These are phyloP conservation scores for Amiota communis DNA, from an alignment of 2,888 invertebrate species.

Conservation along the genomic window DNA sequence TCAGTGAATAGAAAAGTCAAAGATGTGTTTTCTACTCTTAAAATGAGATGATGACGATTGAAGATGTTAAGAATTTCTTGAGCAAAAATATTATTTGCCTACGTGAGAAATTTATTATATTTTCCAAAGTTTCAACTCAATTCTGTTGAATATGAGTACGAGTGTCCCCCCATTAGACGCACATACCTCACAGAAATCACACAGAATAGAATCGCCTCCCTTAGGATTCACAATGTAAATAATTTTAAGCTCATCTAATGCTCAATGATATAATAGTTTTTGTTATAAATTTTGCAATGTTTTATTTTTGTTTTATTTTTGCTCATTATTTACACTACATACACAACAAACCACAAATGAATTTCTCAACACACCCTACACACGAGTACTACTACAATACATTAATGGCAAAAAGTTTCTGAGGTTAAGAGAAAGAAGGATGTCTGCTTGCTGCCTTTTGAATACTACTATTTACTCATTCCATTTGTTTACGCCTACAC, in stretches of 20 bases:
- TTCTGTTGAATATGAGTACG: background rate
- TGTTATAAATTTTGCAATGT: constrained; percentile 14
- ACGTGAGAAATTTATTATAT: constrained; percentile 25
- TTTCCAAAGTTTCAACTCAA: constrained; percentile 2
- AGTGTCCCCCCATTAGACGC: background rate
- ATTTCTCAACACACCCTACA: background rate
- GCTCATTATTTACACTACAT: constrained; percentile 5
- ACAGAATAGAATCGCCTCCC: background rate
- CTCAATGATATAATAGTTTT: constrained; percentile 23
- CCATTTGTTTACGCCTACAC: no score
- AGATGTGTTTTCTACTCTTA: no score
- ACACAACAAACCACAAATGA: background rate
- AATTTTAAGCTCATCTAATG: constrained; percentile 27
- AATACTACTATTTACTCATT: no score
- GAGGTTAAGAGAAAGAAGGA: no score
- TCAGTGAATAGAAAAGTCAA: no score
- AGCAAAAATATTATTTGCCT: constrained; percentile 19
- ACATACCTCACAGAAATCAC: background rate
- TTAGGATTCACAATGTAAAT: constrained; percentile 9
- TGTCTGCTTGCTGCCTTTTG: no score
- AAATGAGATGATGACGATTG: no score
- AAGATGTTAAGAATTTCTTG: no score
- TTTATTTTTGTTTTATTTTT: constrained; percentile 9
- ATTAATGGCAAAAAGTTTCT: constrained; percentile 10
- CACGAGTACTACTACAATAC: background rate